Evolutionary conservation across 2,797 vertebrate genomes (phyloP).

Genomic region (Muscicapa striata): DNA sequence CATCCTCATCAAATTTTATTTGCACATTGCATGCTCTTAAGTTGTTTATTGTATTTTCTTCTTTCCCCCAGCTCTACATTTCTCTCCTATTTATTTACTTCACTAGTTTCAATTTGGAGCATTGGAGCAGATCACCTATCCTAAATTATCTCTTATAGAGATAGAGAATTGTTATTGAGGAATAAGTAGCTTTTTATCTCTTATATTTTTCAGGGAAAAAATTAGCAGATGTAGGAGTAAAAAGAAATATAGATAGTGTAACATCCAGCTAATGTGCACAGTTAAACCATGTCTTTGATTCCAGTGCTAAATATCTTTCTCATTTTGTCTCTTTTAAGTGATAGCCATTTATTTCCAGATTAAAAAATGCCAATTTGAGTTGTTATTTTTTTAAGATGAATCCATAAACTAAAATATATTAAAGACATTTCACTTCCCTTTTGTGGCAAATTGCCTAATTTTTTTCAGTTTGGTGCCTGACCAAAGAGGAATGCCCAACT

Average conservation of each 20-base stretch:
- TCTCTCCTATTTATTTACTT: neutral
- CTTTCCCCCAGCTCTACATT: neutral
- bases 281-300: neutral
- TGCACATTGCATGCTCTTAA: neutral
- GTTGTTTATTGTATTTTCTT: neutral
- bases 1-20: neutral
- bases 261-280: neutral
- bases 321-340: neutral
- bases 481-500: neutral
- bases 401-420: neutral
- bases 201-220: neutral
- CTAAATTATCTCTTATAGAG: neutral
- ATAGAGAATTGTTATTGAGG: neutral
- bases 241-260: neutral
- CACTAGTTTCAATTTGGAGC: neutral
- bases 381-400: neutral
- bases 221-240: neutral
- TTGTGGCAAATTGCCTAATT: neutral
- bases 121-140: neutral
- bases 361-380: neutral
- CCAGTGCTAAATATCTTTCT: neutral
- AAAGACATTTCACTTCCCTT: neutral
- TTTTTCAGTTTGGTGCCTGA: neutral
- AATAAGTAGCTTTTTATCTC: neutral
- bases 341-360: neutral